A percentile compares a stretch with the other conserved stretches of the same genome.
Evolutionary conservation across 2,888 invertebrate species (phyloP).

Genomic region (Entomobrya multifasciata): DNA sequence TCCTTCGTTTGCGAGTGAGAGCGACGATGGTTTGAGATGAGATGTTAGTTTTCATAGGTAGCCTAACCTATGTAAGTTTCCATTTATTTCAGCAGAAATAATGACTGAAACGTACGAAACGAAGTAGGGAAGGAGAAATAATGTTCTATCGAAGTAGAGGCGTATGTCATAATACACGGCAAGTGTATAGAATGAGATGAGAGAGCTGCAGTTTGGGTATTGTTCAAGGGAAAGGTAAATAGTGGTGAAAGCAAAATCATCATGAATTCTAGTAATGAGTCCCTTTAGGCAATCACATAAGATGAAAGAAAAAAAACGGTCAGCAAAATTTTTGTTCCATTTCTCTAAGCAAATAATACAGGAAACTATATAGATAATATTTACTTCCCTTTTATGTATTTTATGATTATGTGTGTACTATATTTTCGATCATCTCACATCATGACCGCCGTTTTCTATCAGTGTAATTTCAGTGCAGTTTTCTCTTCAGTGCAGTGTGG

Average conservation of each 20-base stretch:
- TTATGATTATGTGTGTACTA: neutral
- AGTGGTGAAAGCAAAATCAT: slow-evolving; percentile 45
- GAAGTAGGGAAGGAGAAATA: too few relatives aligned
- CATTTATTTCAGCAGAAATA: neutral
- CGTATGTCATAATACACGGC: too few relatives aligned
- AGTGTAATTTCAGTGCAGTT: too few relatives aligned
- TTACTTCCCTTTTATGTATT: slow-evolving; percentile 24
- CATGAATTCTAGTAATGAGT: slow-evolving; percentile 68
- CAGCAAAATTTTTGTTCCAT: slow-evolving; percentile 57
- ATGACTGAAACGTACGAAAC: too few relatives aligned
- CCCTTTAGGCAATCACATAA: slow-evolving; percentile 62
- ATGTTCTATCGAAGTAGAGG: too few relatives aligned
- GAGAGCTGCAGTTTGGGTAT: too few relatives aligned
- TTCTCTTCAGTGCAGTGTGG: neutral
- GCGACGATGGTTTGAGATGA: too few relatives aligned
- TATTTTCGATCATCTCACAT: slow-evolving; percentile 21
- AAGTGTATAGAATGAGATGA: neutral
- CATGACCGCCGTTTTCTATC: too few relatives aligned
- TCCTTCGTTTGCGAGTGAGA: too few relatives aligned
- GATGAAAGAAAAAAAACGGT: slow-evolving; percentile 58
- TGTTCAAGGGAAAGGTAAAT: slow-evolving; percentile 39
- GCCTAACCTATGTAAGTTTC: too few relatives aligned
- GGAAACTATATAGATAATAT: slow-evolving; percentile 40
- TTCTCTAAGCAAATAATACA: slow-evolving; percentile 59
- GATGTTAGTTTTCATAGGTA: too few relatives aligned